phyloP scores from a whole-genome alignment of 2,797 vertebrate species.

The Chlorospingus flavigularis region DNA sequence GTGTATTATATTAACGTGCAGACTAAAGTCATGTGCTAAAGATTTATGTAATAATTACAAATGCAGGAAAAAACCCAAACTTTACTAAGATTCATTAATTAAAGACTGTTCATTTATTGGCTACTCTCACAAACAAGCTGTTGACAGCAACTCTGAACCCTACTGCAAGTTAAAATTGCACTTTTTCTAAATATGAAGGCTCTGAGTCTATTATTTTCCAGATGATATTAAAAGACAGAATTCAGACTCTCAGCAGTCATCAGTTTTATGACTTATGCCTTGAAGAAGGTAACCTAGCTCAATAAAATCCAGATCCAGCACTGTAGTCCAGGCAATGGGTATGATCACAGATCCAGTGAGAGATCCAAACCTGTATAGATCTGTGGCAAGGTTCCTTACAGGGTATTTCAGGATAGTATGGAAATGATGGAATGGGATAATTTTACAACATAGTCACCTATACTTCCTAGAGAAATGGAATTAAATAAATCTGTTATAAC shows the following conservation, averaged over 20 bases:
- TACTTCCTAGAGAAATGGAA: not conserved
- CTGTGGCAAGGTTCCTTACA: not conserved
- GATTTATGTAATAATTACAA: not conserved
- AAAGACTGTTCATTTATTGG: not conserved
- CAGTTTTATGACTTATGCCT: not conserved
- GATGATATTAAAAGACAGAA: not conserved
- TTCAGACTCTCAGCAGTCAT: not conserved
- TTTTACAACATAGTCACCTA: not conserved
- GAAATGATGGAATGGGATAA: not conserved
- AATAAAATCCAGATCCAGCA: not conserved
- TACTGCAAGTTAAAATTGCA: not conserved
- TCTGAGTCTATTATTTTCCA: not conserved
- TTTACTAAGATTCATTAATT: not conserved
- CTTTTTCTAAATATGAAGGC: not conserved
- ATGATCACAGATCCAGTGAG: not conserved
- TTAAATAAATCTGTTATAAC: not conserved
- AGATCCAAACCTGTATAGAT: not conserved
- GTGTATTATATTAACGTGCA: not conserved
- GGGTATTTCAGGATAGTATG: not conserved
- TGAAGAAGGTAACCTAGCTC: not conserved
- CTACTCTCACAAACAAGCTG: not conserved
- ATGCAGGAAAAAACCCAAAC: not conserved
- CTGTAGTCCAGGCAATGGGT: not conserved
- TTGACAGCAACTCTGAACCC: not conserved
- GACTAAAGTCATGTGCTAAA: not conserved